Conservation (phyloP, 2,797 vertebrate species). For the Oreochromis mossambicus region DNA sequence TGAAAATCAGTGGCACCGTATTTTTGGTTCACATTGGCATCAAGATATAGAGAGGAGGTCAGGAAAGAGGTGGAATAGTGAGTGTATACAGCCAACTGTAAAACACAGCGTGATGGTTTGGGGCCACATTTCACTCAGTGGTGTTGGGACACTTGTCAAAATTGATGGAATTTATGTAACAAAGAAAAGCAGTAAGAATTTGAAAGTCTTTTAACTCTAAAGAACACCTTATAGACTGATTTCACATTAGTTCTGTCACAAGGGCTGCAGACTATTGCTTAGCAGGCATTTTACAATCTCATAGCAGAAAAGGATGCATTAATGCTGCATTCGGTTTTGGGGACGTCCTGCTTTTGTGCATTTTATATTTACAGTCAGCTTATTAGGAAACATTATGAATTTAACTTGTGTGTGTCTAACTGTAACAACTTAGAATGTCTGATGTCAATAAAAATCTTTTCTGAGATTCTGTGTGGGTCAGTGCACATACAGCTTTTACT, state of each 20-base stretch:
- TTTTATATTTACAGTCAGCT: neutral
- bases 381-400: neutral
- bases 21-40: neutral
- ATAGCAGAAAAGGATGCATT: neutral
- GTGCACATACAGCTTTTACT: accelerated
- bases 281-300: neutral
- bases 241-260: neutral
- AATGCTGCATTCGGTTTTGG: neutral
- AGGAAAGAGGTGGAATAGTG: neutral
- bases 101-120: neutral
- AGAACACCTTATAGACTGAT: neutral
- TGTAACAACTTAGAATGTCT: neutral
- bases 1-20: accelerated
- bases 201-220: neutral
- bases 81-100: neutral
- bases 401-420: neutral
- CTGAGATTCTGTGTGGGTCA: neutral
- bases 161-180: neutral
- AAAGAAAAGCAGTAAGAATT: neutral
- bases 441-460: neutral
- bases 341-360: neutral
- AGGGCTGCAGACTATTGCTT: neutral
- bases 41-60: neutral
- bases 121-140: neutral
- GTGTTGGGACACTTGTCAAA: neutral